A percentile compares a stretch with the other conserved stretches of the same genome.
Evolutionary conservation across 1,140 invertebrate genomes (phyloP).

Genomic region (Orchesella cincta): DNA sequence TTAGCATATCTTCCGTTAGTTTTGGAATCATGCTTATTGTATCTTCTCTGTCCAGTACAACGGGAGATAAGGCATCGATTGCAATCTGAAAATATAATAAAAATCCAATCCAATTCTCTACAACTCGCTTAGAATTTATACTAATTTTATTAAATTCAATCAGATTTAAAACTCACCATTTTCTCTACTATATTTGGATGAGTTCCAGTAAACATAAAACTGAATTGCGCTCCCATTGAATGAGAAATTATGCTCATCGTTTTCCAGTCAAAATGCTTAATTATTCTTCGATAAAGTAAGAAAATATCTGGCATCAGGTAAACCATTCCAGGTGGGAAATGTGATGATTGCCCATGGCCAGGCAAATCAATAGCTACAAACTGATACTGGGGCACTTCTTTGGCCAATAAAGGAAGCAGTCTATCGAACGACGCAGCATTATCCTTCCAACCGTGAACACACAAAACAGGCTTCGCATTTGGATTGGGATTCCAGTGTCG

Average conservation of each 20-base stretch:
- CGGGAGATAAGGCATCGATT: conserved; percentile 44
- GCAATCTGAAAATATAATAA: conserved; percentile 36
- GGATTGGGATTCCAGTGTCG: conserved; percentile 16
- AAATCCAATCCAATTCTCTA: too few species aligned
- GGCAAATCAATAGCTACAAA: conserved; percentile 45
- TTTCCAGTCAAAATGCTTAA: conserved; percentile 39
- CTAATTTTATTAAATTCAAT: not conserved
- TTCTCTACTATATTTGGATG: conserved; percentile 40
- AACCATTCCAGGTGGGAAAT: conserved; percentile 48
- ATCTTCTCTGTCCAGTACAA: conserved; percentile 33
- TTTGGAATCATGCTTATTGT: conserved; percentile 36
- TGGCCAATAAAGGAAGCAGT: conserved; percentile 39
- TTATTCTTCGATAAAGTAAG: conserved; percentile 36
- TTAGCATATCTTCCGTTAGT: not conserved
- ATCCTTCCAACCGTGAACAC: conserved; percentile 48
- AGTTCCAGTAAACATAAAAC: conserved; percentile 45
- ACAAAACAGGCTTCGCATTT: conserved; percentile 36
- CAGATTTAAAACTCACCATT: conserved; percentile 33
- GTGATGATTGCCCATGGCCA: conserved; percentile 35
- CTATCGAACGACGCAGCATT: conserved; percentile 45
- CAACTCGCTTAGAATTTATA: not conserved
- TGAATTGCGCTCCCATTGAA: conserved; percentile 40
- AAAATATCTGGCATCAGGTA: conserved; percentile 40
- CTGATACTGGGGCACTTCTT: conserved; percentile 37
- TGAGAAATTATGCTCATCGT: conserved; percentile 39